Percentiles rank a stretch among this genome's conserved stretches.
Conservation (phyloP, 2,888 invertebrate species). For the Calliphora vomitoria region DNA sequence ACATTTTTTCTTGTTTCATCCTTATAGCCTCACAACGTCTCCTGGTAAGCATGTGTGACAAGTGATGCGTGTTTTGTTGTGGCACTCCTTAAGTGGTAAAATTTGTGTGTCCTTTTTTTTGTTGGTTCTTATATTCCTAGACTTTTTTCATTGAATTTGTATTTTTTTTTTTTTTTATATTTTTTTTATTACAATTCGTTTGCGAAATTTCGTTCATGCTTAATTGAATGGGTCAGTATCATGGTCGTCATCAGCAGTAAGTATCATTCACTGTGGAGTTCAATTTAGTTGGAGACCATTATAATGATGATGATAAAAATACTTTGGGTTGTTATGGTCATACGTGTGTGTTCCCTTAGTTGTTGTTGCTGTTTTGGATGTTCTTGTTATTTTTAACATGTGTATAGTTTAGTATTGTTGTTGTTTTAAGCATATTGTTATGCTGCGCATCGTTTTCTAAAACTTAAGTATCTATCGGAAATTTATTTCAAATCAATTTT, state of each 20-base stretch:
- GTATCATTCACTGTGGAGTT: conserved; percentile 57
- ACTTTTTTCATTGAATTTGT: background rate
- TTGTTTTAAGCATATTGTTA: conserved; percentile 60
- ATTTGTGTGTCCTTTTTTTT: conserved; percentile 78
- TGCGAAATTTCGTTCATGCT: conserved; percentile 80
- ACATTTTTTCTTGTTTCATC: conserved; percentile 36
- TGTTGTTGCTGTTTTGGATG: conserved; percentile 1
- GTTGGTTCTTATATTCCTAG: conserved; percentile 14
- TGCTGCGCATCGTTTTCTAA: conserved; percentile 61
- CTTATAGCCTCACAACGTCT: conserved; percentile 42
- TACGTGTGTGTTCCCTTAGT: conserved; percentile 56
- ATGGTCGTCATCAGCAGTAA: conserved; percentile 40
- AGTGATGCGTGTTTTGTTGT: conserved; percentile 84
- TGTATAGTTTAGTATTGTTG: conserved; percentile 60
- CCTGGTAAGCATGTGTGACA: conserved; percentile 79
- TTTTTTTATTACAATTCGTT: conserved; percentile 57
- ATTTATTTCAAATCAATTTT: conserved; percentile 72
- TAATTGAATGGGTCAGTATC: conserved; percentile 84
- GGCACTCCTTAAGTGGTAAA: conserved; percentile 82
- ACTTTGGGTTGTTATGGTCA: conserved; percentile 73
- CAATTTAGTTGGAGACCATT: conserved; percentile 63
- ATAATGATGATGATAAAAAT: conserved; percentile 71
- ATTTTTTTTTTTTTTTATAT: conserved; percentile 38
- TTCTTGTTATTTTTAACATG: conserved; percentile 36
- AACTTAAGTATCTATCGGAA: conserved; percentile 61